Base-by-base conservation (phyloP, 2,888 invertebrate genomes). In the Drosophila quinaria region DNA sequence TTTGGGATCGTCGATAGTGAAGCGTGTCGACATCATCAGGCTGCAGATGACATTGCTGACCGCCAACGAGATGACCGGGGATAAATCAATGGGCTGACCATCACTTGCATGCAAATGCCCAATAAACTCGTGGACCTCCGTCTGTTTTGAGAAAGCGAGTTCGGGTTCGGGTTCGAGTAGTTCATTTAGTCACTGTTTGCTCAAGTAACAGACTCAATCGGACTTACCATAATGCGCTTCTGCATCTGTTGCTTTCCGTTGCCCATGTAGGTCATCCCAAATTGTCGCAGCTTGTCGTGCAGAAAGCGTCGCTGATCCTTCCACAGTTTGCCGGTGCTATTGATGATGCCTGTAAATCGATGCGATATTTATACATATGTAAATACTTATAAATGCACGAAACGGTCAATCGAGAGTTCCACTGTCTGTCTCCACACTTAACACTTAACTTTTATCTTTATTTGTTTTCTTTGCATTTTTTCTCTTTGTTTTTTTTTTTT, bases 11-110 rank as follows among this genome's bases (percentile, higher is more conserved):
- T 96, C 95, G 78, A 95, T 95, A 63, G 95, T 95, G 92, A 97
- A 98, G 44, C 97, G 94, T 4, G 97, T 95, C 35, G 97, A 96
- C 98, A 98, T 98, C 89, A 97, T 95, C 81, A 98, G 95, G 74
- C 96, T 96, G 92, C 98, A 97, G 80, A 98, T 97, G 4, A 98
- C 97, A 93, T 98, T 98, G 90, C 97, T 97, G 78, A 97, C 96
- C 33, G 96, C 96, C 78, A 97, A 94, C 42, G 97, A 96, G 56
- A 98, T 94, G 19, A 95, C 93, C 9, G 96, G 95, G 58, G 96
- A 96, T 60, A 97, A 93, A 89, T 97, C 96, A 42, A 95, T 94
- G 0, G 97, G 94, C 37, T 94, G 94, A n/a, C 95, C 95, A 72
- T 95, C 94, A 58, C 94, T 93, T 5, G 94, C 93, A 61, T 94